Percentiles rank a stretch among this genome's conserved stretches.
These are phyloP conservation scores for Botrylloides violaceus DNA, from an alignment of 23 tunicate genomes.

Conservation along the genomic window DNA sequence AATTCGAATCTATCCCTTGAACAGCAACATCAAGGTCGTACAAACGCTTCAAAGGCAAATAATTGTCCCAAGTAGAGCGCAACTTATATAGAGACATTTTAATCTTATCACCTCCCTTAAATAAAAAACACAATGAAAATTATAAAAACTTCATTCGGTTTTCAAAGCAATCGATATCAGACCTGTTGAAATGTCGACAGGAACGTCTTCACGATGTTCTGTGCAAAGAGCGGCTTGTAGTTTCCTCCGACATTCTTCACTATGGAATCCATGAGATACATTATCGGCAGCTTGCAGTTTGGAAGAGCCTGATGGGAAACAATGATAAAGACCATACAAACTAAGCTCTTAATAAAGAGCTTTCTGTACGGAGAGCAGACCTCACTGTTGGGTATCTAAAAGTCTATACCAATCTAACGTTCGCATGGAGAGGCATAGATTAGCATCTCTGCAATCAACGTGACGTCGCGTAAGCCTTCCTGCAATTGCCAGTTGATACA, in stretches of 20 bases:
- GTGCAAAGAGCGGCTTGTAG: conserved; percentile 74
- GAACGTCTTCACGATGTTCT: conserved; percentile 56
- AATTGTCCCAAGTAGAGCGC: conserved; percentile 87
- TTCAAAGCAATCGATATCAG: conserved; percentile 1
- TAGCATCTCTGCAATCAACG: too few species aligned
- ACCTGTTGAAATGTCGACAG: conserved; percentile 58
- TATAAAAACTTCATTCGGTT: neutral
- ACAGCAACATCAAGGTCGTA: conserved; percentile 56
- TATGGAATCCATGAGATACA: conserved; percentile 91
- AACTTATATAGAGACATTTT: conserved; percentile 73
- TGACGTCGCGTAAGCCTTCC: too few species aligned
- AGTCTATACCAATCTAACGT: too few species aligned
- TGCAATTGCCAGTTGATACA: too few species aligned
- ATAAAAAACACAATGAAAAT: neutral
- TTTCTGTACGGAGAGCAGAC: too few species aligned
- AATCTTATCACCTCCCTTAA: conserved; percentile 65
- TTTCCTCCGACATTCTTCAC: conserved; percentile 90
- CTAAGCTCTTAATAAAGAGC: too few species aligned
- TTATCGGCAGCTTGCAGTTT: conserved; percentile 44
- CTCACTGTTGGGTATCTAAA: too few species aligned
- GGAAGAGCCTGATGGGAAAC: conserved; percentile 24
- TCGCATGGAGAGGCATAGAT: too few species aligned
- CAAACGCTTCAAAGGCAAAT: conserved; percentile 52
- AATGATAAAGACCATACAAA: neutral
- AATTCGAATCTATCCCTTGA: conserved; percentile 54